Conservation (phyloP, 2,888 invertebrate genomes). For the Zaprionus bogoriensis region DNA sequence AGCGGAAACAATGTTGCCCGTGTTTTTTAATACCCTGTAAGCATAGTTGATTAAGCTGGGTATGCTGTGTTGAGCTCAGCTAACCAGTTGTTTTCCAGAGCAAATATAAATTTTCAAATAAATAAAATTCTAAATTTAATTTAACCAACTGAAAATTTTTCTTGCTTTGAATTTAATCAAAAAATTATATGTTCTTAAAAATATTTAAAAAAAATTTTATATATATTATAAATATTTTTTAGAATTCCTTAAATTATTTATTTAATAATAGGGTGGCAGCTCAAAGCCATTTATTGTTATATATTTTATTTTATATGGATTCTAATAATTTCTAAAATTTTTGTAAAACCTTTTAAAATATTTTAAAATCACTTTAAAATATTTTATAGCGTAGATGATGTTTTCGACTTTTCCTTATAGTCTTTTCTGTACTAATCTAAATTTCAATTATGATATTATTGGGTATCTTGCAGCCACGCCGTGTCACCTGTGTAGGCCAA, state of each 20-base stretch:
- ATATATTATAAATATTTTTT: background rate
- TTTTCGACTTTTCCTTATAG: too few species aligned
- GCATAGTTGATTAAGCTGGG: background rate
- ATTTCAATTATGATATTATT: background rate
- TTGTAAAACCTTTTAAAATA: background rate
- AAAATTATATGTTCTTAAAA: background rate
- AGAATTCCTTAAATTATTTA: background rate
- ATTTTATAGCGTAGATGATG: too few species aligned
- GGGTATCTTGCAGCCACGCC: background rate
- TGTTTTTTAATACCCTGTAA: conserved; percentile 30
- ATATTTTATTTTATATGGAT: background rate
- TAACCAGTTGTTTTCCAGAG: too few species aligned
- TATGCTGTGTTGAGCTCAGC: too few species aligned
- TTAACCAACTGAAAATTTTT: background rate
- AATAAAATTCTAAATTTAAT: background rate
- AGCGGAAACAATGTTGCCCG: conserved; percentile 63
- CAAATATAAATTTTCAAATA: too few species aligned
- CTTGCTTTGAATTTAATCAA: too few species aligned
- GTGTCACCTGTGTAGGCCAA: background rate
- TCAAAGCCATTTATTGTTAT: background rate
- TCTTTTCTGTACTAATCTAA: too few species aligned
- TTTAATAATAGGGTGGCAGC: too few species aligned
- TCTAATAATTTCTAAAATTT: too few species aligned
- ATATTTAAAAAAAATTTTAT: background rate
- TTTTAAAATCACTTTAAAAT: too few species aligned